These are phyloP conservation scores for Formicarius rufipectus DNA, from an alignment of 2,113 vertebrate genomes.

Conservation along the genomic window DNA sequence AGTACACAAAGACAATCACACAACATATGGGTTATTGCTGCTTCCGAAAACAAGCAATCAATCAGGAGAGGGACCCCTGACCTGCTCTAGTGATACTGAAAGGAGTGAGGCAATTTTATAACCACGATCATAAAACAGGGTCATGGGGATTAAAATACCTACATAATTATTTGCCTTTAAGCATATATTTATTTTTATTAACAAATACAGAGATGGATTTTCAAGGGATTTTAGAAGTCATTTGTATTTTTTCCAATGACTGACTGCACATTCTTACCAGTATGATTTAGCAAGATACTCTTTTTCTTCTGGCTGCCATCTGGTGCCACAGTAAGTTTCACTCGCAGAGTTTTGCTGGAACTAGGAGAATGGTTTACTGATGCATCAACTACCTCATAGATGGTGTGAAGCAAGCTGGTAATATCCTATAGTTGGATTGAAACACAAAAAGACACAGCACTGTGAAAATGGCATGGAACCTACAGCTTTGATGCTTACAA, in stretches of 20 bases:
- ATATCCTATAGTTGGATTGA: constrained; percentile 84
- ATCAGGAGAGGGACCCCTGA: background rate
- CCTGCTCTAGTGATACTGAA: background rate
- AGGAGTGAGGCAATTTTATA: background rate
- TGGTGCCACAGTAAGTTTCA: constrained; percentile 93
- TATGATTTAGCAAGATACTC: constrained; percentile 78
- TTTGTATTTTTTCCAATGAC: background rate
- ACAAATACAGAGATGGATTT: background rate
- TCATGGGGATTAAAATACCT: background rate
- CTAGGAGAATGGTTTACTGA: constrained; percentile 96
- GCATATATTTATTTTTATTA: background rate
- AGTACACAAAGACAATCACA: background rate
- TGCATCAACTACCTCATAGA: constrained; percentile 96
- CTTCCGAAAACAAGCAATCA: background rate
- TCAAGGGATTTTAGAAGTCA: background rate
- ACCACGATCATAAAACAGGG: background rate
- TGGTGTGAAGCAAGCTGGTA: constrained; percentile 96
- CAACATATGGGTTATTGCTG: background rate
- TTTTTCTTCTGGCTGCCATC: constrained; percentile 92
- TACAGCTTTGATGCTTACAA: background rate
- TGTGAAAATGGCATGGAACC: background rate
- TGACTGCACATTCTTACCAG: constrained; percentile 74
- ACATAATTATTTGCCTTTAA: background rate
- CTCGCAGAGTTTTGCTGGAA: constrained; percentile 93
- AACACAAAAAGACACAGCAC: constrained; percentile 16